phyloP scores from a whole-genome alignment of 2,888 invertebrate species.

The Lumbricus terrestris region DNA sequence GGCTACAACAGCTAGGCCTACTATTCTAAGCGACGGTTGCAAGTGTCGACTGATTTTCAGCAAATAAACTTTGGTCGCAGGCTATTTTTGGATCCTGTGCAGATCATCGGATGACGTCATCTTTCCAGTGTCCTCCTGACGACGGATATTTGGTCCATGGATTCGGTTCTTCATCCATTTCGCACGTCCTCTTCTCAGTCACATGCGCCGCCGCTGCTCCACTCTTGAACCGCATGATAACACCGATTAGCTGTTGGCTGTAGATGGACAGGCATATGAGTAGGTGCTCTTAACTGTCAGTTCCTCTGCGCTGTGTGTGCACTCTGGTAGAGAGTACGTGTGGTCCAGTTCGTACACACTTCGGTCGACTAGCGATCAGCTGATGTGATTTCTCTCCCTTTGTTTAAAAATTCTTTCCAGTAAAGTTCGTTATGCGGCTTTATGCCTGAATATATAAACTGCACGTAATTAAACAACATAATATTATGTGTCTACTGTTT shows the following conservation, averaged over 20 bases:
- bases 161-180: neutral
- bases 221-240: neutral
- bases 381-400: neutral
- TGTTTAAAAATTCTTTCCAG: neutral
- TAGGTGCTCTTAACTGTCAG: neutral
- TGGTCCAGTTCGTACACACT: neutral
- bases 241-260: neutral
- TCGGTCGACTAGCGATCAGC: neutral
- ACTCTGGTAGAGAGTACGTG: neutral
- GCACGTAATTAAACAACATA: neutral
- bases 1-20: too few relatives aligned
- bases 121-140: neutral
- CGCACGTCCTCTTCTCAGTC: neutral
- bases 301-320: neutral
- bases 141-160: neutral
- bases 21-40: neutral
- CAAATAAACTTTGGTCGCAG: neutral
- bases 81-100: too few relatives aligned
- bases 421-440: too few relatives aligned
- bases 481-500: neutral
- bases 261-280: neutral
- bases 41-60: slow-evolving; percentile 3
- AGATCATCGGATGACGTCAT: neutral
- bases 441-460: neutral
- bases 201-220: neutral